Percentiles rank a stretch among this genome's conserved stretches.
Evolutionary conservation across 37 sponge, comb jelly and placozoan species (phyloP).

Genomic region (Ephydatia muelleri): DNA sequence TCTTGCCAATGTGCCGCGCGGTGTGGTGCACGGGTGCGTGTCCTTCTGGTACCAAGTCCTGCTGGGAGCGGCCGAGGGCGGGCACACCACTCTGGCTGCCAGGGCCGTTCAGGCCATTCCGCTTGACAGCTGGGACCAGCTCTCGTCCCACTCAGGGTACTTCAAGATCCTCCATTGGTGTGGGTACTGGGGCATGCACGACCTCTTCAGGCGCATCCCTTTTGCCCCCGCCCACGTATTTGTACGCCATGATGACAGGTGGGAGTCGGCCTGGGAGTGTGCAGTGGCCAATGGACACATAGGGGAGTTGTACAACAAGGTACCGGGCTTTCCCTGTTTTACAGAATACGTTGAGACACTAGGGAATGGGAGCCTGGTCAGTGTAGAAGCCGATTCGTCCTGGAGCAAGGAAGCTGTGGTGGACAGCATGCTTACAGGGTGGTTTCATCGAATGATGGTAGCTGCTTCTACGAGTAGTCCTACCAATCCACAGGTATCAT

Average conservation of each 20-base stretch:
- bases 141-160: neutral
- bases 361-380: neutral
- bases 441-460: neutral
- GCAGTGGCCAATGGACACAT: slow-evolving; percentile 39
- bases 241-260: neutral
- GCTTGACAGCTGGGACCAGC: slow-evolving; percentile 2
- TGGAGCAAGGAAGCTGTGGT: neutral
- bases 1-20: neutral
- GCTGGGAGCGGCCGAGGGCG: slow-evolving; percentile 6
- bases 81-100: slow-evolving; percentile 13
- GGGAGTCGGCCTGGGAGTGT: slow-evolving; percentile 25
- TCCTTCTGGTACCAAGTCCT: slow-evolving; percentile 36
- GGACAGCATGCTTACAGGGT: neutral
- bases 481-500: neutral
- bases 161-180: slow-evolving; percentile 34
- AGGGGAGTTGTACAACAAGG: slow-evolving; percentile 21
- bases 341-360: neutral
- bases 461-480: neutral
- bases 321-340: neutral
- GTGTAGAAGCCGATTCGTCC: neutral
- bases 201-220: slow-evolving; percentile 37
- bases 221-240: neutral
- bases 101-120: slow-evolving; percentile 7
- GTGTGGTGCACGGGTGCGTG: neutral
- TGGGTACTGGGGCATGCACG: slow-evolving; percentile 71